A percentile compares a stretch with the other conserved stretches of the same genome.
phyloP scores from a whole-genome alignment of 1,140 invertebrate genomes.

The Hycleus phaleratus region DNA sequence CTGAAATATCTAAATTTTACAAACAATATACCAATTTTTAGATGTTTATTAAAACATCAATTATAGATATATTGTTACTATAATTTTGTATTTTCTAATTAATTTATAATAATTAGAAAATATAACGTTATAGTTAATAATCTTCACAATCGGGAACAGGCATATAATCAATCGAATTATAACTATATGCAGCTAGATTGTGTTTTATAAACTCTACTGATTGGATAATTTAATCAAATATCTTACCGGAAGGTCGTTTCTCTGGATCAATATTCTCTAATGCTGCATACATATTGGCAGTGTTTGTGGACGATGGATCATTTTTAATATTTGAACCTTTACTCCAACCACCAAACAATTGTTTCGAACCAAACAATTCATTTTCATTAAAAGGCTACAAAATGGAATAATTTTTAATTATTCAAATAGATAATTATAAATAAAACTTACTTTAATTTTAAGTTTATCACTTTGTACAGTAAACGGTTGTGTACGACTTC shows the following conservation, averaged over 20 bases:
- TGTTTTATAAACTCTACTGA: not conserved
- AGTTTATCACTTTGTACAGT: constrained; percentile 47
- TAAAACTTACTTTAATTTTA: constrained; percentile 42
- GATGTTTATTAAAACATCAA: too few species aligned
- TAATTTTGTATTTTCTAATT: too few species aligned
- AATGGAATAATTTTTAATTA: not conserved
- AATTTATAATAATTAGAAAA: too few species aligned
- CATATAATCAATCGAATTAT: not conserved
- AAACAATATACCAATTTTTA: too few species aligned
- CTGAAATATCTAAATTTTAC: too few species aligned
- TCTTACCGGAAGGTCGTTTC: constrained; percentile 42
- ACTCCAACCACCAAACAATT: constrained; percentile 38
- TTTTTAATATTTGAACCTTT: constrained; percentile 31
- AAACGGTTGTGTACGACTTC: constrained; percentile 33
- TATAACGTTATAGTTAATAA: too few species aligned
- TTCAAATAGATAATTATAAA: not conserved
- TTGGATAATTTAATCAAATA: not conserved
- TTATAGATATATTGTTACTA: too few species aligned
- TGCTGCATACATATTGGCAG: constrained; percentile 43
- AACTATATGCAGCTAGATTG: constrained; percentile 8
- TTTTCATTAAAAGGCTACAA: constrained; percentile 40
- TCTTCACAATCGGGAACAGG: too few species aligned
- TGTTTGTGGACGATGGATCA: constrained; percentile 31
- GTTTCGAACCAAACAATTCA: constrained; percentile 42
- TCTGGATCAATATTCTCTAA: constrained; percentile 44